A percentile compares a stretch with the other conserved stretches of the same genome.
phyloP scores from a whole-genome alignment of 2,888 invertebrate genomes.

The Luperina testacea region DNA sequence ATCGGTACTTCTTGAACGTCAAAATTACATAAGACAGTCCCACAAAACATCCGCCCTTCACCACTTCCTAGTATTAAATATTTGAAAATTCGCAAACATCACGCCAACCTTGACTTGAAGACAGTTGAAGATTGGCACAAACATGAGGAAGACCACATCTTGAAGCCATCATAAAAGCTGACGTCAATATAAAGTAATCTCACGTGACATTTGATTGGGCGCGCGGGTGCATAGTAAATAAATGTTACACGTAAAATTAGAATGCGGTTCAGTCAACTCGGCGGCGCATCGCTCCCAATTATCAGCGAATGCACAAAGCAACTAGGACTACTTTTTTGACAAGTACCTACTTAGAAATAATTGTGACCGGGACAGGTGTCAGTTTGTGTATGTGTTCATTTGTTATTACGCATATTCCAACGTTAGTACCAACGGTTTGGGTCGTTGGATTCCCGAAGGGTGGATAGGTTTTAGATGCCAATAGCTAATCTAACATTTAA shows the following conservation, averaged over 20 bases:
- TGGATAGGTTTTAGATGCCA: neutral
- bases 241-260: slow-evolving; percentile 78
- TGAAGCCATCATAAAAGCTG: slow-evolving; percentile 45
- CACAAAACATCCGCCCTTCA: neutral
- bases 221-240: slow-evolving; percentile 72
- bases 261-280: slow-evolving; percentile 77
- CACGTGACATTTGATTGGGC: slow-evolving; percentile 68
- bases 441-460: neutral
- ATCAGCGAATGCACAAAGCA: slow-evolving; percentile 45
- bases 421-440: neutral
- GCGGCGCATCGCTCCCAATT: slow-evolving; percentile 63
- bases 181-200: slow-evolving; percentile 40
- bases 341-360: neutral
- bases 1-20: neutral
- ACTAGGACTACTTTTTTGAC: slow-evolving; percentile 29
- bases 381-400: neutral
- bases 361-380: slow-evolving; percentile 19
- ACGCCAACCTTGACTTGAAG: neutral
- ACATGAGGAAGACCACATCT: slow-evolving; percentile 38
- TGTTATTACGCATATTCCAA: neutral
- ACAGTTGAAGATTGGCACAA: slow-evolving; percentile 45
- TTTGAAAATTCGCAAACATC: neutral
- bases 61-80: neutral
- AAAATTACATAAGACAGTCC: neutral
- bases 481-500: neutral